Conservation (phyloP, 2,113 vertebrate genomes). For the Aix galericulata region DNA sequence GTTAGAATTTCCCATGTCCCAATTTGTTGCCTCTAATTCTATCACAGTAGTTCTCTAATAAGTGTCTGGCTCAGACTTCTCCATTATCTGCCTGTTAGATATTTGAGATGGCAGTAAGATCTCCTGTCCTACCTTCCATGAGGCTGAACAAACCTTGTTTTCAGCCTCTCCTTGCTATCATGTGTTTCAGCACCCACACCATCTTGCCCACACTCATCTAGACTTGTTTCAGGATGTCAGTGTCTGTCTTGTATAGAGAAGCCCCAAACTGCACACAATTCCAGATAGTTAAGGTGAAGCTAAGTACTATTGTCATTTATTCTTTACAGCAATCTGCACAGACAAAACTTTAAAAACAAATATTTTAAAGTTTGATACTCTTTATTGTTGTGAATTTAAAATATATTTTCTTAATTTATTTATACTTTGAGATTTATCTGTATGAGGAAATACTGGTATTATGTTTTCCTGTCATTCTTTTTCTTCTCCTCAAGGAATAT, state of each 20-base stretch:
- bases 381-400: background rate
- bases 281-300: background rate
- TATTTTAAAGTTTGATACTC: background rate
- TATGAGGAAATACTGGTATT: constrained; percentile 11
- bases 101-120: background rate
- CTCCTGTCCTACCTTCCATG: background rate
- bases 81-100: background rate
- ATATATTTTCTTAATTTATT: background rate
- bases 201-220: background rate
- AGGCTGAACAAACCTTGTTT: background rate
- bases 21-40: background rate
- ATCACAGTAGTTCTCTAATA: background rate
- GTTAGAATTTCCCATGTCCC: background rate
- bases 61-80: background rate
- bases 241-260: background rate
- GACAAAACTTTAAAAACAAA: background rate
- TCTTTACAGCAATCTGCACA: background rate
- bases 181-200: background rate
- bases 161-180: background rate
- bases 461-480: background rate
- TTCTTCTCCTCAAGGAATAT: background rate
- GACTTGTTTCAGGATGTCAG: background rate
- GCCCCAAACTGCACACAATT: background rate
- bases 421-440: constrained; percentile 5
- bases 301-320: background rate